Base-by-base conservation (phyloP, 1,140 invertebrate genomes). In the Aphaenogaster floridana region DNA sequence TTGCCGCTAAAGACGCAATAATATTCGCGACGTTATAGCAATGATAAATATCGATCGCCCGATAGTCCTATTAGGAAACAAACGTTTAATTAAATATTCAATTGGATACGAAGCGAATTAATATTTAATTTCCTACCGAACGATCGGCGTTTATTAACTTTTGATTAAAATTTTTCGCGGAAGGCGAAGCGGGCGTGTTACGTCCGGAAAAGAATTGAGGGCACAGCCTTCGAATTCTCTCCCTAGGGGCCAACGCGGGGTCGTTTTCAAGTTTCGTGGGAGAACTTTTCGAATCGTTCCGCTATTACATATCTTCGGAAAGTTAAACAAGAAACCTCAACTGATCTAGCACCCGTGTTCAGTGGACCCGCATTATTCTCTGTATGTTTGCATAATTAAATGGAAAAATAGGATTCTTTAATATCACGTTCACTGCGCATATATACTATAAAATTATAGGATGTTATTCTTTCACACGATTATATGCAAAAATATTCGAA, bases 61-160 rank as follows among this genome's bases (percentile, higher is more conserved):
- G 54, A 76, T 42, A 54, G 8, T 7, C 42, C n/a, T 34, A 76
- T 83, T 50, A 28, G 45, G 21, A 84, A 74, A 83, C 42, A 74
- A 72, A 59, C 34, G n/a, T 84, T 84, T 76, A 84, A 84, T 84
- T 84, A 84, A 84, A 84, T 63, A 15, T 74, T 34, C 80, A 36
- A 72, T 74, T 76, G 42, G 36, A 76, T 48, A 48, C 42, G n/a
- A 21, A 36, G 57, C 54, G 15, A 28, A 76, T 61, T 50, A 74
- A 61, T 84, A 84, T 76, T 74, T 48, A 84, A 76, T 68, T 80
- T 50, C 48, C 34, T 15, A n/a, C 13, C 61, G 78, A 17, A 0
- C 63, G 61, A 71, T 36, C 28, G 1, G 8, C 45, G 69, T 57
- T 28, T 76, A 74, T 76, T 74, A 84, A 74, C 69, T 76, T 76